A percentile compares a stretch with the other conserved stretches of the same genome.
These are phyloP conservation scores for Hyalella azteca DNA, from an alignment of 2,888 invertebrate species.

Conservation along the genomic window DNA sequence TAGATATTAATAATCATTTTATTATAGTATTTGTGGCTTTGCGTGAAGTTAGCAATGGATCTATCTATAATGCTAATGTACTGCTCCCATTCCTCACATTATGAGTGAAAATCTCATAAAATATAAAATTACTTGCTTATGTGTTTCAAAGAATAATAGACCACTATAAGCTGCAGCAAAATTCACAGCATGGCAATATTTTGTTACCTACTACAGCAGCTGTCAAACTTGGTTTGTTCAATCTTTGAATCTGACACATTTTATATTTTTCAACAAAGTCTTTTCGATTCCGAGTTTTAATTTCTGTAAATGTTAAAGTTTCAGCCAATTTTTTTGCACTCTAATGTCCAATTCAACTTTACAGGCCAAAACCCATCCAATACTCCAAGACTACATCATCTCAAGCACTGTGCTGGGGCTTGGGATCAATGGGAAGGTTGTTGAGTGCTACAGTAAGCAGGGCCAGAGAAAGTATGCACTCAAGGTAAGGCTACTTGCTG, in stretches of 20 bases:
- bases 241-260: too few relatives aligned
- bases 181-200: not conserved
- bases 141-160: too few relatives aligned
- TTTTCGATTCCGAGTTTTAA: not conserved
- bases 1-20: too few relatives aligned
- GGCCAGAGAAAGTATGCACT: conserved; percentile 84
- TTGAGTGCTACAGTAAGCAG: conserved; percentile 84
- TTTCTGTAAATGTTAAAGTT: not conserved
- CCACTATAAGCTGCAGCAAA: too few relatives aligned
- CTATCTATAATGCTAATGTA: too few relatives aligned
- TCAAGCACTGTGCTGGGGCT: conserved; percentile 91
- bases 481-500: conserved; percentile 71
- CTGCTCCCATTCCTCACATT: too few relatives aligned
- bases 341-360: conserved; percentile 59
- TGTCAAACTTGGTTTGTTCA: not conserved
- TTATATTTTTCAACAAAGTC: not conserved
- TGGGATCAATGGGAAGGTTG: conserved; percentile 98
- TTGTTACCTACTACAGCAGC: not conserved
- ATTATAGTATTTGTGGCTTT: too few relatives aligned
- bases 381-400: conserved; percentile 89
- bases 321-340: not conserved
- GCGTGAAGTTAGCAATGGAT: too few relatives aligned
- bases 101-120: too few relatives aligned
- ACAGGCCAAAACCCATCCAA: conserved; percentile 74
- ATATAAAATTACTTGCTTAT: too few relatives aligned